A percentile compares a stretch with the other conserved stretches of the same genome.
Evolutionary conservation across 35 echinoderm and acorn worm species (phyloP).

Genomic region (Heliocidaris tuberculata): DNA sequence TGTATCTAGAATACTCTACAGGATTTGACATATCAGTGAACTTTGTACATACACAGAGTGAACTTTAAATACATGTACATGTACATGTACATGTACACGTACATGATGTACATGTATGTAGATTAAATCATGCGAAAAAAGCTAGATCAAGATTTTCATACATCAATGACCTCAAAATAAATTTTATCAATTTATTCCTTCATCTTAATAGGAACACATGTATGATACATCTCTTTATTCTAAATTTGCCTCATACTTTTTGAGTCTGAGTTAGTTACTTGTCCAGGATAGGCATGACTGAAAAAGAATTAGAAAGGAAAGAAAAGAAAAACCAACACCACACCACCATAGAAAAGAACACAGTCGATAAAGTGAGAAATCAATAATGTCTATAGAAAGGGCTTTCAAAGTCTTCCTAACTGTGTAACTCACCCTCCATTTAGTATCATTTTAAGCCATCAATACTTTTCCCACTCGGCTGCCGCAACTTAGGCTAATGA

Average conservation of each 20-base stretch:
- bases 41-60: too few species aligned
- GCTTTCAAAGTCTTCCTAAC: not conserved
- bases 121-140: too few species aligned
- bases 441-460: not conserved
- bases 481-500: not conserved
- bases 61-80: too few species aligned
- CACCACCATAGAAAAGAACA: not conserved
- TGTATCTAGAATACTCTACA: not conserved
- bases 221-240: too few species aligned
- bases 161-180: too few species aligned
- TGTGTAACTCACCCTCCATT: not conserved
- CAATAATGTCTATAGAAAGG: not conserved
- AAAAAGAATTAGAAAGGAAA: not conserved
- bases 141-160: too few species aligned
- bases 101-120: too few species aligned
- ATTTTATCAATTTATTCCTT: too few species aligned
- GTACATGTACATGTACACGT: too few species aligned
- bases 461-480: not conserved
- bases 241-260: too few species aligned
- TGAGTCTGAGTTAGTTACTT: not conserved
- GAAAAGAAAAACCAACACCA: not conserved
- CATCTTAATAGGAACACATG: too few species aligned
- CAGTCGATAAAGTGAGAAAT: not conserved
- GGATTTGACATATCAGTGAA: too few species aligned
- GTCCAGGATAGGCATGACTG: constrained; percentile 2